Evolutionary conservation across 92 coral and sea anemone species (phyloP), one percentile per base, ranked within the genome.

Genomic region (Palythoa grandiflora): DNA sequence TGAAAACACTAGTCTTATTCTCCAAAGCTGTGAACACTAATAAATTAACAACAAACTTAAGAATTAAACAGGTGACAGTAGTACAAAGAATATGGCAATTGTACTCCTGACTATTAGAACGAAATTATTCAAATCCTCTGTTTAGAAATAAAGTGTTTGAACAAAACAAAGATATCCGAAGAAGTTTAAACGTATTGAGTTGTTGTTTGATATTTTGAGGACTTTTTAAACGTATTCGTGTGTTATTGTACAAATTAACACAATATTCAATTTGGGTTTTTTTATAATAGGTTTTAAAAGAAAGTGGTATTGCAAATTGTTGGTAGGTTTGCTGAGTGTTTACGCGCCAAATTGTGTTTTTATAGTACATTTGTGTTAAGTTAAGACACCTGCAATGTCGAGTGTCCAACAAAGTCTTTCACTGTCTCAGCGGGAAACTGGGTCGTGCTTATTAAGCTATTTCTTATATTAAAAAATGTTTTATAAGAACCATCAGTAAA

Each of bases 81-180:
- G 17, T 55, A 28, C 36, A 55, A 78, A 78, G 84, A 40, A 60
- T 61, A 61, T 60, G 4, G 71, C 28, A 61, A 79, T 79, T 79
- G 84, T 79, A 14, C 11, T 61, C 11, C 3, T 13, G 53, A 14
- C 70, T 61, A 79, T 79, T 79, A 79, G 71, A 5, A n/a, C 38
- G 55, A 79, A 79, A 79, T 79, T 79, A 79, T 71, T 39, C 72
- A 17, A 59, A 47, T 57, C 59, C 15, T 79, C 84, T 79, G 84
- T 78, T 78, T 28, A 20, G 63, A 37, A 68, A 54, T 59, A 57
- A 21, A 78, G 71, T 79, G 73, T n/a, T 60, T 9, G 71, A 61
- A 79, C 73, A 79, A 79, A 57, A 71, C 50, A 20, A 19, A 20
- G n/a, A 36, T 79, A 36, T 59, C 53, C 59, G n/a, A 14, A 53